Base-by-base conservation (phyloP, 2,888 invertebrate species). In the Trachelus troglodyta region DNA sequence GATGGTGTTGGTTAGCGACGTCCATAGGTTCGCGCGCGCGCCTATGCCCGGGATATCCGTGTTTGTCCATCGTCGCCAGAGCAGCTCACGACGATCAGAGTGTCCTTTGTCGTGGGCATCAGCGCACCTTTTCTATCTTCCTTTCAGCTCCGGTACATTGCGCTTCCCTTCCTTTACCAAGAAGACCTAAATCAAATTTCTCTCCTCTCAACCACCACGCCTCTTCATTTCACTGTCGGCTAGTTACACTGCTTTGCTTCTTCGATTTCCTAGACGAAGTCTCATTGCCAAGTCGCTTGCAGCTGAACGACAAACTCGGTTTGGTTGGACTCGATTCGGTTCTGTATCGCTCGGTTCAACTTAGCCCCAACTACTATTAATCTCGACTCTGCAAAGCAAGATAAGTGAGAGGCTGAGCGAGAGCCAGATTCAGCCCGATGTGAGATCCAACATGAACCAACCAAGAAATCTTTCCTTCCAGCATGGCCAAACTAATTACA, bases 401-500 rank as follows among this genome's bases (percentile, higher is more conserved):
- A 88, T 86, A 88, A 88, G 86, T 86, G 85, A 81, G 74, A 12
- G 77, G 79, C 73, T 74, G 74, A 77, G 75, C 75, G 77, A 73
- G 71, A 77, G 73, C 79, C 15, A 73, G 77, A 80, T 74, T 77
- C 76, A 75, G 80, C 80, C 81, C 80, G 80, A 82, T 80, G 79
- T 77, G 82, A 80, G 84, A 82, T 82, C 81, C 81, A 79, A 75
- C 79, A 81, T 85, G 82, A 56, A 56, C 23, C 23, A 23, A 56
- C 9, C 23, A 9, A 56, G 23, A 56, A 56, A 56, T 56, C 56
- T 56, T 56, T 56, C 23, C 56, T 56, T 83, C 82, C 80, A 79
- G 76, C 79, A 81, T 85, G 82, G 82, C 81, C 83, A 87, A 88
- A 87, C 87, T 88, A 88, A 88, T 88, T 88, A 83, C 83, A 85